Evolutionary conservation across 2,113 vertebrate genomes (phyloP).

Genomic region (Triplophysa rosa): DNA sequence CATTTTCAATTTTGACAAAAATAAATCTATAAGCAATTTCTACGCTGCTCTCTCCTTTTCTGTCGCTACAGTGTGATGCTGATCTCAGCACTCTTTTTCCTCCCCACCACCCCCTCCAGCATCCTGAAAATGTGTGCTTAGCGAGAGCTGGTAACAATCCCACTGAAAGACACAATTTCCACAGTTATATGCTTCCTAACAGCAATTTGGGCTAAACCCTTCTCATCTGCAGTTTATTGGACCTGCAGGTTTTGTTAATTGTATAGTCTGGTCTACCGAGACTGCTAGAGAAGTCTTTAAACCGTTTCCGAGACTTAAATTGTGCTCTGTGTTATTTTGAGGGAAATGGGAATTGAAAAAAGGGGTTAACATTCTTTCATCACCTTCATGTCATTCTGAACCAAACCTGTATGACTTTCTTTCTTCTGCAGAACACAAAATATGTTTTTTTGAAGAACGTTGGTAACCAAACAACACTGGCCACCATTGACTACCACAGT

Average conservation of each 20-base stretch:
- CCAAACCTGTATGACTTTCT: too few species aligned
- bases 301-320: background rate
- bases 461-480: too few species aligned
- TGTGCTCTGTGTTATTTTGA: background rate
- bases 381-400: too few species aligned
- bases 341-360: too few species aligned
- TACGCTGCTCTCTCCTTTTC: slow-evolving; percentile 39
- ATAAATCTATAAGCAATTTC: slow-evolving; percentile 63
- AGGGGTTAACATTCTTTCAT: too few species aligned
- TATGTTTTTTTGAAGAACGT: too few species aligned
- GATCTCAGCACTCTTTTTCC: slow-evolving; percentile 62
- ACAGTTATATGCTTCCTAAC: slow-evolving; percentile 27
- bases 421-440: too few species aligned
- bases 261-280: background rate
- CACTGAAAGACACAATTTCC: slow-evolving; percentile 35
- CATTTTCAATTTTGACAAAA: slow-evolving; percentile 59
- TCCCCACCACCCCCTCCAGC: slow-evolving; percentile 27
- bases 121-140: slow-evolving; percentile 9
- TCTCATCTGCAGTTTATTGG: slow-evolving; percentile 31
- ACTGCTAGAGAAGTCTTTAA: background rate
- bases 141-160: slow-evolving; percentile 25
- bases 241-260: slow-evolving; percentile 21
- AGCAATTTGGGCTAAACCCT: slow-evolving; percentile 21
- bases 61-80: slow-evolving; percentile 60
- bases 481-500: too few species aligned